These are phyloP conservation scores for Ophonus ardosiacus DNA, from an alignment of 2,888 invertebrate species.

Conservation along the genomic window DNA sequence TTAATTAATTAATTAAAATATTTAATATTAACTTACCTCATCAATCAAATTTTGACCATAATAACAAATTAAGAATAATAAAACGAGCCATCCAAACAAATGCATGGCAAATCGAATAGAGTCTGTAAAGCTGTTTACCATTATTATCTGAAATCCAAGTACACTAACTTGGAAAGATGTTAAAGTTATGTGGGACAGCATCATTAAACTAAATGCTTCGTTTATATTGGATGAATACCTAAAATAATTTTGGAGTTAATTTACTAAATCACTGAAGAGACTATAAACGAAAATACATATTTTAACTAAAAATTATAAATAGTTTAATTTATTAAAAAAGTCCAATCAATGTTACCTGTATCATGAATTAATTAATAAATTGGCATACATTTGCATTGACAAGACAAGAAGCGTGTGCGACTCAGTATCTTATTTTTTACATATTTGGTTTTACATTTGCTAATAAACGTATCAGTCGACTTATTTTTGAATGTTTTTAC, in stretches of 20 bases:
- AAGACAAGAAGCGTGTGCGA: no score
- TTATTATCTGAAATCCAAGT: conserved; percentile 67
- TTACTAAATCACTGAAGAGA: no score
- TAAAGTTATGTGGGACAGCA: conserved; percentile 67
- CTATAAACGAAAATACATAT: not conserved
- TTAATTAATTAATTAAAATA: not conserved
- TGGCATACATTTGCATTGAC: no score
- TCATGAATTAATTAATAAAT: no score
- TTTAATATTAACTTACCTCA: conserved; percentile 65
- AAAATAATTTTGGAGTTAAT: conserved; percentile 6
- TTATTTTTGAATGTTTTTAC: no score
- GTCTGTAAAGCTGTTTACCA: conserved; percentile 66
- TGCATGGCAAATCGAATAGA: conserved; percentile 68
- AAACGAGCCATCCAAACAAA: conserved; percentile 68
- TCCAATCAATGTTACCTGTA: no score
- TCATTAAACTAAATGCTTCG: conserved; percentile 68
- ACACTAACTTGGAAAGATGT: conserved; percentile 69
- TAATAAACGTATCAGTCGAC: no score
- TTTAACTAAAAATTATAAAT: not conserved
- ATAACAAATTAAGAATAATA: conserved; percentile 67
- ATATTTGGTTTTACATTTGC: no score
- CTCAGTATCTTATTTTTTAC: no score
- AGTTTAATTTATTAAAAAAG: no score
- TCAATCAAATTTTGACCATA: conserved; percentile 69
- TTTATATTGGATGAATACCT: conserved; percentile 68